These are phyloP conservation scores for Pocillopora grandis DNA, from an alignment of 92 coral and sea anemone species.

Conservation along the genomic window DNA sequence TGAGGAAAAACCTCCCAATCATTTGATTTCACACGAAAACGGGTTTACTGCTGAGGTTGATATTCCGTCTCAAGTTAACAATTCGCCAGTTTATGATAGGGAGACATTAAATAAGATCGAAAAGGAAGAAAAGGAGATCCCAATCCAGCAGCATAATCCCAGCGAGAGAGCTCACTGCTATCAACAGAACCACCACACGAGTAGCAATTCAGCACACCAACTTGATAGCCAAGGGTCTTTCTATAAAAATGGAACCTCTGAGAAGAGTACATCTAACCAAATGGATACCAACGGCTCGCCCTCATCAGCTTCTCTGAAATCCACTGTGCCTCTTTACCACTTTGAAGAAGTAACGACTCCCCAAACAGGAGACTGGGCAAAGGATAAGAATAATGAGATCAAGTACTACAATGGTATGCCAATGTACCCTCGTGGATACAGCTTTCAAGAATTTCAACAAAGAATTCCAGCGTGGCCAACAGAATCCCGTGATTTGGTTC, in stretches of 20 bases:
- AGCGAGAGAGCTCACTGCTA: background rate
- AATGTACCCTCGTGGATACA: background rate
- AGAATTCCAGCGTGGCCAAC: background rate
- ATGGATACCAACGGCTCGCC: background rate
- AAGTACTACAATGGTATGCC: slow-evolving; percentile 3
- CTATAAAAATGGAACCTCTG: background rate
- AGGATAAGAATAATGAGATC: background rate
- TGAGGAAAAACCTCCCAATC: background rate
- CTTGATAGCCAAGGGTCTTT: background rate
- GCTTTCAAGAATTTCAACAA: background rate
- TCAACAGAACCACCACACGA: background rate
- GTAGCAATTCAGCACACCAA: slow-evolving; percentile 4
- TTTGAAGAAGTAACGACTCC: background rate
- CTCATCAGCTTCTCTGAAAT: background rate
- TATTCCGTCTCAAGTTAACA: background rate
- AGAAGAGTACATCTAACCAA: background rate
- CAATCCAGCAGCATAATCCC: background rate
- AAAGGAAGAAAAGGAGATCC: background rate
- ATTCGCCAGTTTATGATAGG: background rate
- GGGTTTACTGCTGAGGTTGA: background rate
- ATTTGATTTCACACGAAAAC: background rate
- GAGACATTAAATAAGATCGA: background rate
- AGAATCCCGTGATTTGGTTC: background rate
- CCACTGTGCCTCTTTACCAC: slow-evolving; percentile 20
- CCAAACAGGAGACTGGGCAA: background rate